Conservation (phyloP, 2,113 vertebrate genomes). For the Condylura cristata region DNA sequence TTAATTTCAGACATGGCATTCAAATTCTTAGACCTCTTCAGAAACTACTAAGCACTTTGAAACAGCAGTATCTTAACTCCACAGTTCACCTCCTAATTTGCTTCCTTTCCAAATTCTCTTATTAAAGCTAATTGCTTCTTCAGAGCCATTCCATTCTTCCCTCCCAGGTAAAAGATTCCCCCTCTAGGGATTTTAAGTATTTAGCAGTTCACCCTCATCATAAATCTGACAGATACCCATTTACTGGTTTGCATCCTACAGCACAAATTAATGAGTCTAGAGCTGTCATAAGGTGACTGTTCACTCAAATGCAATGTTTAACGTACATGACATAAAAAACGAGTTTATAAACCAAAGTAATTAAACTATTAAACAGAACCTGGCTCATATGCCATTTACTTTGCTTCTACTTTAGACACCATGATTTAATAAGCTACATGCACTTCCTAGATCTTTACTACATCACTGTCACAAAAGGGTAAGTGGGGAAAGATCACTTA, state of each 20-base stretch:
- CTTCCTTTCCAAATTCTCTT: not conserved
- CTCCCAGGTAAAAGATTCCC: not conserved
- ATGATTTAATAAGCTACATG: not conserved
- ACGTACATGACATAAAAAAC: not conserved
- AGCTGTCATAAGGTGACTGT: not conserved
- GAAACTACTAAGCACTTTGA: not conserved
- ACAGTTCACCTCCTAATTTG: not conserved
- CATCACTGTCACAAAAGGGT: not conserved
- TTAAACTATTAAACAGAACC: not conserved
- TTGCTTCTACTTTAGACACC: slow-evolving; percentile 7
- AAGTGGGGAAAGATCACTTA: not conserved
- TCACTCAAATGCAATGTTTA: not conserved
- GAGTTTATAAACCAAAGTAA: not conserved
- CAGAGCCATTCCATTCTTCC: not conserved
- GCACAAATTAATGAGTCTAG: not conserved
- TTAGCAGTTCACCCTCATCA: not conserved
- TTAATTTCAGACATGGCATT: not conserved
- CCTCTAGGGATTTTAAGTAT: not conserved
- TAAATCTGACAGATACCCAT: not conserved
- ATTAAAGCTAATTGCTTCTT: not conserved
- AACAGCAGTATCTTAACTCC: not conserved
- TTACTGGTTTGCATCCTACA: not conserved
- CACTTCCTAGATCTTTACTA: not conserved
- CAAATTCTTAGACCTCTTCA: not conserved
- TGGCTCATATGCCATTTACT: not conserved